These are phyloP conservation scores for Drosophila prolongata DNA, from an alignment of 2,888 invertebrate genomes.

Conservation along the genomic window DNA sequence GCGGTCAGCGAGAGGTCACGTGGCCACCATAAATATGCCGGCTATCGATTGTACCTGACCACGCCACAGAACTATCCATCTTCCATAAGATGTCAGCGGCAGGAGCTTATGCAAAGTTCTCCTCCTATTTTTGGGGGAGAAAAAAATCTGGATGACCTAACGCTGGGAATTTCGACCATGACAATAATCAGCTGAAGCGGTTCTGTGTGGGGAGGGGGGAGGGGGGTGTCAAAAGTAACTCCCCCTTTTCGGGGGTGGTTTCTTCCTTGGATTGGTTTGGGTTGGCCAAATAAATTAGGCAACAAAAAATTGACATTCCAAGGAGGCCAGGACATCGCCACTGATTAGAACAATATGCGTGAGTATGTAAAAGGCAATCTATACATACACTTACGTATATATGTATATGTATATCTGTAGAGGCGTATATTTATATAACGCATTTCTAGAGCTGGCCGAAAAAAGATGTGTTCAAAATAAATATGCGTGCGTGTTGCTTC, in stretches of 20 bases:
- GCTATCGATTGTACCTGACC: constrained; percentile 66
- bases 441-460: constrained; percentile 55
- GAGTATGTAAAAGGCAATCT: constrained; percentile 62
- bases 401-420: constrained; percentile 30
- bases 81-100: constrained; percentile 62
- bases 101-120: constrained; percentile 60
- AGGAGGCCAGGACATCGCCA: constrained; percentile 50
- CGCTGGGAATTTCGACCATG: constrained; percentile 75
- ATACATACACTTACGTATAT: not conserved
- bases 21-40: constrained; percentile 62
- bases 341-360: constrained; percentile 78
- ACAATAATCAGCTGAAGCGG: constrained; percentile 80
- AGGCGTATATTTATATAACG: constrained; percentile 64
- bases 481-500: constrained; percentile 80
- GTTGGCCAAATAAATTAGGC: constrained; percentile 70
- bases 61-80: constrained; percentile 70
- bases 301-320: constrained; percentile 73
- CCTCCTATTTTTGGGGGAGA: constrained; percentile 14
- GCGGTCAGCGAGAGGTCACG: constrained; percentile 67
- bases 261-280: constrained; percentile 1
- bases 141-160: constrained; percentile 30
- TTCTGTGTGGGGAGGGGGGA: constrained; percentile 43
- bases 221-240: constrained; percentile 66
- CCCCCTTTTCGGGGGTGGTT: constrained; percentile 28
- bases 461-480: constrained; percentile 77